These are phyloP conservation scores for Solea solea DNA, from an alignment of 2,113 vertebrate genomes.

Conservation along the genomic window DNA sequence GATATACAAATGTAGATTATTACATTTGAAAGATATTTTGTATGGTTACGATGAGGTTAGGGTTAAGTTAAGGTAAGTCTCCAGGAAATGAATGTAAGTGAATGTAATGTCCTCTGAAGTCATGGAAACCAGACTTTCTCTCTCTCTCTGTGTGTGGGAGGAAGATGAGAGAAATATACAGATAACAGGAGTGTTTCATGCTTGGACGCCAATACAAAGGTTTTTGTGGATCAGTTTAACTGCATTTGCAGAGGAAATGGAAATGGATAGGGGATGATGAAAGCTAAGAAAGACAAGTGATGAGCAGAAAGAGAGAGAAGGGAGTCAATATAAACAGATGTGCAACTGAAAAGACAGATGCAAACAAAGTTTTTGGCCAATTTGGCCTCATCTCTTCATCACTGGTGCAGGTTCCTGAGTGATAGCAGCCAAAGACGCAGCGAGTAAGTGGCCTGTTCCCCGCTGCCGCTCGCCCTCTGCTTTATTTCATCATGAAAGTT, in stretches of 20 bases:
- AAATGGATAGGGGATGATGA: neutral
- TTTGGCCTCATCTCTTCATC: conserved; percentile 22
- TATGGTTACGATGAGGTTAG: too few relatives aligned
- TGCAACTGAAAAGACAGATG: neutral
- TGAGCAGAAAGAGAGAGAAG: neutral
- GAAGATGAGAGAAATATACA: conserved; percentile 31
- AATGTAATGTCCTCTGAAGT: too few relatives aligned
- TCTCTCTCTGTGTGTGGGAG: neutral
- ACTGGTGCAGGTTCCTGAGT: conserved; percentile 50
- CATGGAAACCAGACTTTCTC: too few relatives aligned
- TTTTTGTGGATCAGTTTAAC: conserved; percentile 42
- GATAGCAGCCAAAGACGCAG: conserved; percentile 50
- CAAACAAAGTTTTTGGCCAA: neutral
- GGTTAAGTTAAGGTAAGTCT: too few relatives aligned
- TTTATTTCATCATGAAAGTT: conserved; percentile 77
- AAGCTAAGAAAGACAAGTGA: neutral
- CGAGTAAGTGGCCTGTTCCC: conserved; percentile 36
- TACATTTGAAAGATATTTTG: too few relatives aligned
- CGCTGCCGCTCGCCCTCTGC: conserved; percentile 34
- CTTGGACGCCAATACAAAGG: conserved; percentile 32
- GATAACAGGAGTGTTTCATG: conserved; percentile 40
- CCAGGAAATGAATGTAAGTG: too few relatives aligned
- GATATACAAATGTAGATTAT: too few relatives aligned
- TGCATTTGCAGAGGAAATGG: conserved; percentile 1
- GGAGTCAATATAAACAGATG: neutral